Base-by-base conservation (phyloP, 1,140 invertebrate genomes). In the Drosophila santomea region DNA sequence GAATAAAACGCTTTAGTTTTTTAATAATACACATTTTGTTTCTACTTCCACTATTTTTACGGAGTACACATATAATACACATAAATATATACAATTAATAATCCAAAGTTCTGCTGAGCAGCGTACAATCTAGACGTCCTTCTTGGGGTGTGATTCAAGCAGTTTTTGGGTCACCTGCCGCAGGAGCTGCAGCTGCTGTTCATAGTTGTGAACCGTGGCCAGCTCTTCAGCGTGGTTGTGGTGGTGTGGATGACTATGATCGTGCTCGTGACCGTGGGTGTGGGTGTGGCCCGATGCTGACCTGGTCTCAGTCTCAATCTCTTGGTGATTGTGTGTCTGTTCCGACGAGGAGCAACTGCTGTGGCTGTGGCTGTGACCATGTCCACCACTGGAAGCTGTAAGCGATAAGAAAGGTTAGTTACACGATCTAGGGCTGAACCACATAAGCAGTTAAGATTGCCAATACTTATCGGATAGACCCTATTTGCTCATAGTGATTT, bases 321-420 rank as follows among this genome's bases (percentile, higher is more conserved):
- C 75, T 35, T 64, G 61, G 28, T 74, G 59, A 20, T 79, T 66
- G n/a, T 78, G 28, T 8, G 56, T 48, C 4, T 60, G 10, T 4
- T 17, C 23, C 8, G 50, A 36, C 15, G 50, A 20, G 12, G 68
- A 58, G 59, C 80, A 75, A 23, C 76, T 72, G 64, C 85, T 67
- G 64, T 89, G 85, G 43, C 64, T 89, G 32, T 89, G 85, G 45
- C 84, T 88, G 20, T 89, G 84, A 7, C 84, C 84, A 25, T 89
- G 84, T 28, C 84, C 84, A 5, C 64, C 80, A 43, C 58, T 76
- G 47, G 84, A 81, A 62, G 80, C 84, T 89, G 80, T 11, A 76
- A 68, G 32, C 12, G 14, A 32, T 1, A 41, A 32, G 6, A 8
- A 0, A 7, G n/a, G 38, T 74, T 62, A 64, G 51, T 45, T 14